Evolutionary conservation across 2,888 invertebrate genomes (phyloP).

Genomic region (Antheraea yamamai): DNA sequence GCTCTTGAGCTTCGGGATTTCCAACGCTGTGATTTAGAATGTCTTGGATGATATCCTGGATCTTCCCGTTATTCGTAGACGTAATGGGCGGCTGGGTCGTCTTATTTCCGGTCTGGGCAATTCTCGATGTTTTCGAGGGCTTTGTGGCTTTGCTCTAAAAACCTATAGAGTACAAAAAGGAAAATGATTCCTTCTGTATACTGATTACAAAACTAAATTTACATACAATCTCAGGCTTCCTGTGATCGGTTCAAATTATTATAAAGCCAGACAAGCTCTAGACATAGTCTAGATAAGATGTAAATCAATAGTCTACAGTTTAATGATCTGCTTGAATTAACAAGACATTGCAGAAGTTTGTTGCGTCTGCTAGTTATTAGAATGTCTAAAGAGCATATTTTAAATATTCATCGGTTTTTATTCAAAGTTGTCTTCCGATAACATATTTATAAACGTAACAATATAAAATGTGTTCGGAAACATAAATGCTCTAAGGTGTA

Average conservation of each 20-base stretch:
- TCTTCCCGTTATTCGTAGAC: no score
- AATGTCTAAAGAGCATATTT: neutral
- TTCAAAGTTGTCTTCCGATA: neutral
- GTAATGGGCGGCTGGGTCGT: no score
- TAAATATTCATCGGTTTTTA: neutral
- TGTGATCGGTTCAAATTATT: neutral
- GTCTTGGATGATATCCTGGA: no score
- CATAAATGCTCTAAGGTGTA: neutral
- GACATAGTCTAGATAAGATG: neutral
- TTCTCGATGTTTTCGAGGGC: no score
- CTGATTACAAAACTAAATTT: neutral
- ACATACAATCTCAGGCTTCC: neutral
- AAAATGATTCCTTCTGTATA: no score
- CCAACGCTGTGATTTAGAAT: no score
- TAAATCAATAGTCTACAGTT: neutral
- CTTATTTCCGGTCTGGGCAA: no score
- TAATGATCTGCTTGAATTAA: slow-evolving; percentile 1
- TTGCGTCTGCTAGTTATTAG: neutral
- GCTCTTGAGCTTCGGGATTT: no score
- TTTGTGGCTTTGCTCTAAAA: no score
- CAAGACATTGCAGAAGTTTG: neutral
- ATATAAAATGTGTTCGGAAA: neutral
- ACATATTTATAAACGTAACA: neutral
- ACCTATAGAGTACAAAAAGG: no score
- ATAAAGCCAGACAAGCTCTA: neutral